phyloP scores from a whole-genome alignment of 2,797 vertebrate species.

The Pogoniulus pusillus region DNA sequence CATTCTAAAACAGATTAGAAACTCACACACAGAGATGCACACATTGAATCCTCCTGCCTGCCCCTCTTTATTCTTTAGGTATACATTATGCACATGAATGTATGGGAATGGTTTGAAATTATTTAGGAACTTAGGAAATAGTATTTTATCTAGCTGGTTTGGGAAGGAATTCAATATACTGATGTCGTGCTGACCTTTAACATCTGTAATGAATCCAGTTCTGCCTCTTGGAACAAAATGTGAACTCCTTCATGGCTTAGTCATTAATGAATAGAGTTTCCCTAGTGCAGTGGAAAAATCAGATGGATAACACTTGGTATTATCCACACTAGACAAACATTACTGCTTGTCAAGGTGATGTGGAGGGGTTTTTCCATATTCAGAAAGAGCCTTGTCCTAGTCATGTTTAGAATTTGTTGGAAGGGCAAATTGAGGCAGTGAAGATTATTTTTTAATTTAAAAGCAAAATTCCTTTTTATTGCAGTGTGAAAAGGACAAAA shows the following conservation, averaged over 20 bases:
- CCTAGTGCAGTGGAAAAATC: constrained; percentile 49
- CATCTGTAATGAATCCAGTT: constrained; percentile 57
- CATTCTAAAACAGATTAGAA: constrained; percentile 57
- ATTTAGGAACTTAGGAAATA: background rate
- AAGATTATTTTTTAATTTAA: background rate
- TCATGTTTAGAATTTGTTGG: background rate
- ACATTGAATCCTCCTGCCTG: background rate
- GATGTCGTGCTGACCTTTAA: constrained; percentile 47
- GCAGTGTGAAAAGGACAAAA: constrained; percentile 73
- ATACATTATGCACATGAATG: background rate
- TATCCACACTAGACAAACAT: constrained; percentile 18
- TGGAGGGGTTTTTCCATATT: constrained; percentile 1
- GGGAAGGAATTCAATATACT: constrained; percentile 40
- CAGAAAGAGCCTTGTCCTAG: background rate
- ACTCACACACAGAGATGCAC: background rate
- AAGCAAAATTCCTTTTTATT: constrained; percentile 48
- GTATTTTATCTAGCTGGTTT: constrained; percentile 57
- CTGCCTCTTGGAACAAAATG: constrained; percentile 54
- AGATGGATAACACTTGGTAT: constrained; percentile 33
- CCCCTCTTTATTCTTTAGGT: background rate
- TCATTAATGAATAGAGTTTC: constrained; percentile 55
- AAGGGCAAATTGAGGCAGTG: background rate
- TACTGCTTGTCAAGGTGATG: constrained; percentile 36
- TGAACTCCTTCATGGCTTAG: constrained; percentile 40
- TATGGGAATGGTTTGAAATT: constrained; percentile 29